Evolutionary conservation across 2,797 vertebrate genomes (phyloP), one percentile per base, ranked within the genome.

Genomic region (Sebastes nivosus): DNA sequence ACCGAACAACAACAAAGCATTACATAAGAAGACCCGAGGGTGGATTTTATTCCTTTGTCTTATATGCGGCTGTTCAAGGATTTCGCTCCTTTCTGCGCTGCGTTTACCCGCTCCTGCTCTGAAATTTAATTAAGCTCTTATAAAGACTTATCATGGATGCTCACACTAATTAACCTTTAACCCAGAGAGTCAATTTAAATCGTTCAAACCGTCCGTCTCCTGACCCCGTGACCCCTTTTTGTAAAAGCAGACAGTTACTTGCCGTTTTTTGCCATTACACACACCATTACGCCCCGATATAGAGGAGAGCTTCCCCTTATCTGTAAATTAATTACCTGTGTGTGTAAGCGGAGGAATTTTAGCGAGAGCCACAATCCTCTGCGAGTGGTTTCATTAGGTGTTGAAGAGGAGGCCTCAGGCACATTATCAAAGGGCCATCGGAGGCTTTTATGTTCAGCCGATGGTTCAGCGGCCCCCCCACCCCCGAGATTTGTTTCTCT

Each of bases 391-490:
- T 84, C 81, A 85, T 86, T 80, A 77, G 80, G 84, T 82, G 74
- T 13, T 80, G 75, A 82, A 77, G 75, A 86, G 68, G 76, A 85
- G 70, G 87, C 83, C 86, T 78, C 57, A 54, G 89, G 79, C 87
- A 87, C 74, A 90, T 76, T 90, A 92, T 91, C 88, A 92, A 91
- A 92, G 83, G 86, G 72, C 81, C 86, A 87, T 80, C 54, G 27
- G 52, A 79, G 85, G 66, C 87, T 91, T 93, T 93, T 78, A 91
- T 92, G 85, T 87, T 90, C 85, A 81, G 68, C 70, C 30, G 64
- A 71, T 60, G 59, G 77, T 83, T 85, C 72, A 64, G 65, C 55
- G 6, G 6, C 72, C 69, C 69, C 74, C 32, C 2, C 7, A n/a
- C 36, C 69, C 29, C 46, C 59, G 76, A 79, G 80, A 83, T 83